Conservation (phyloP, 92 coral and sea anemone genomes). For the Zoanthus gigantus region DNA sequence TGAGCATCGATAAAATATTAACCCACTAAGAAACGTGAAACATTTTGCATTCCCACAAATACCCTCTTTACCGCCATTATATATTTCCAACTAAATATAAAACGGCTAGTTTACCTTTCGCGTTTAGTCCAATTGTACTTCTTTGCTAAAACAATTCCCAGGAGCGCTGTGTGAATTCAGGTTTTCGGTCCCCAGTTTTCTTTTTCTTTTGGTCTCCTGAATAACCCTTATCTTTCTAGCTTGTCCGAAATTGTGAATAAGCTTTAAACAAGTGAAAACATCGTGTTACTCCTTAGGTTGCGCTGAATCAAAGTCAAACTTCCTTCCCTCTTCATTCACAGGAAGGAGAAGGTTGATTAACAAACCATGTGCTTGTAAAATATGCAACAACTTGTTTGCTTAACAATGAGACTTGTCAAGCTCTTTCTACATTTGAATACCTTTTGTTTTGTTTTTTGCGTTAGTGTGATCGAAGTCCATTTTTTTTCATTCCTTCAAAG, state of each 20-base stretch:
- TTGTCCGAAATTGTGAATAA: not conserved
- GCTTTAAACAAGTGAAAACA: not conserved
- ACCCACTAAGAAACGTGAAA: not conserved
- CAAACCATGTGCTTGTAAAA: constrained; percentile 48
- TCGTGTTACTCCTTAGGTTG: not conserved
- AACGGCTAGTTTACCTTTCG: no score
- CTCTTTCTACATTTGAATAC: not conserved
- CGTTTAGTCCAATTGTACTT: no score
- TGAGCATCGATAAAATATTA: not conserved
- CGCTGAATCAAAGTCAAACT: not conserved
- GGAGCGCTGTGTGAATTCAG: no score
- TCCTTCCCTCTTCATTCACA: no score
- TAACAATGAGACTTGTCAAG: constrained; percentile 43
- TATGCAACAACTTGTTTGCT: constrained; percentile 43
- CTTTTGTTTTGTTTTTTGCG: not conserved
- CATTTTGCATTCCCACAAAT: not conserved
- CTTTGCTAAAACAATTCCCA: no score
- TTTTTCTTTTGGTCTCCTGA: no score
- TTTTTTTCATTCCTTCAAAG: not conserved
- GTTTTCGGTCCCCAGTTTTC: no score
- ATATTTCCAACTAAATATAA: not conserved
- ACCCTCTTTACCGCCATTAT: not conserved
- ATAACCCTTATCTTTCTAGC: no score
- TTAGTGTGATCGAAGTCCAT: not conserved
- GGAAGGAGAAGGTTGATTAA: not conserved